phyloP scores from a whole-genome alignment of 2,888 invertebrate species.

The Drosophila leonis region DNA sequence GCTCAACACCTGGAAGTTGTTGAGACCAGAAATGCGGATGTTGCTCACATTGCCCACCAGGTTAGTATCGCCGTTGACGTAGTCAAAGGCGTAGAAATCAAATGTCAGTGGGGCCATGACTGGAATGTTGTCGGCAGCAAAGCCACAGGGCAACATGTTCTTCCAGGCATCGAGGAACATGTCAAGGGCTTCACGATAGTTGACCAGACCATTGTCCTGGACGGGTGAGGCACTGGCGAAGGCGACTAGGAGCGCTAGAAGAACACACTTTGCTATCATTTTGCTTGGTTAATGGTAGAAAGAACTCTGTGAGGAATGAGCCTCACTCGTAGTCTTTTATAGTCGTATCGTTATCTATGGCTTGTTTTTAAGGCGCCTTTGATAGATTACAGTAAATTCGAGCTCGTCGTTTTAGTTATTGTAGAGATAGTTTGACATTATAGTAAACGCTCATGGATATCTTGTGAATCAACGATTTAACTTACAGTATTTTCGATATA shows the following conservation, averaged over 20 bases:
- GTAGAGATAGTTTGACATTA: neutral
- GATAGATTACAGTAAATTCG: neutral
- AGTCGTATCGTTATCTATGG: conserved; percentile 22
- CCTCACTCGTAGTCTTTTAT: neutral
- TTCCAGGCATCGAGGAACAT: conserved; percentile 55
- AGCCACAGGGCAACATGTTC: conserved; percentile 76
- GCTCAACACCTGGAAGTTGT: conserved; percentile 57
- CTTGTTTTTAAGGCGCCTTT: neutral
- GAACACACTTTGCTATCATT: conserved; percentile 53
- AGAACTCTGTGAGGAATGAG: conserved; percentile 4
- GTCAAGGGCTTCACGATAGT: conserved; percentile 56
- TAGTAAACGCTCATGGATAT: neutral
- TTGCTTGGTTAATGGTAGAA: conserved; percentile 14
- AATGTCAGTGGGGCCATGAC: conserved; percentile 61
- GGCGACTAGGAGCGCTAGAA: conserved; percentile 47
- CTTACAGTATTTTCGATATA: too few species aligned
- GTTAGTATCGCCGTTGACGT: conserved; percentile 33
- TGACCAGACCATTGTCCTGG: conserved; percentile 21
- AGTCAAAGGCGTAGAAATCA: conserved; percentile 32
- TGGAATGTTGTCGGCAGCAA: conserved; percentile 57
- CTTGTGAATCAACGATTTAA: neutral
- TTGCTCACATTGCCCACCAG: conserved; percentile 69
- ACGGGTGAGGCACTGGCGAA: conserved; percentile 22
- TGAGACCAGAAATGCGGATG: conserved; percentile 64
- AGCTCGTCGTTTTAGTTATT: neutral